Percentiles rank a stretch among this genome's conserved stretches.
These are phyloP conservation scores for Vidua macroura DNA, from an alignment of 2,113 vertebrate species.

Conservation along the genomic window DNA sequence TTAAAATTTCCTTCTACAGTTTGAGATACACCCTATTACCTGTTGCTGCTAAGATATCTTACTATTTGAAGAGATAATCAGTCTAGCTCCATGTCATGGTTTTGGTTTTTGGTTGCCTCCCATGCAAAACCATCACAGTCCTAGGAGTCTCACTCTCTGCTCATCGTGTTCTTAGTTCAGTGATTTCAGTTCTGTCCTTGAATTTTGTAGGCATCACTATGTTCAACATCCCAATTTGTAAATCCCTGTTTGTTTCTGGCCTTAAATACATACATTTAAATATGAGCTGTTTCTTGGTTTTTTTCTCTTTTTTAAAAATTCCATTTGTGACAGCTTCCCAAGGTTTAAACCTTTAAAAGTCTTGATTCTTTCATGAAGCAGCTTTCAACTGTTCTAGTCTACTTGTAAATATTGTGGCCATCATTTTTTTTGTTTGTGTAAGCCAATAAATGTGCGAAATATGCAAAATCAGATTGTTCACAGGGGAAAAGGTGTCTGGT, in stretches of 20 bases:
- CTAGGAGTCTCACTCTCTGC: neutral
- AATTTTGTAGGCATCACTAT: neutral
- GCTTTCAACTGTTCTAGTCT: neutral
- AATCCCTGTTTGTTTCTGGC: neutral
- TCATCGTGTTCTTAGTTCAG: neutral
- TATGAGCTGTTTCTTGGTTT: neutral
- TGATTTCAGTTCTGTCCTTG: neutral
- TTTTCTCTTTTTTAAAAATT: no score
- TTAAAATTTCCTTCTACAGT: neutral
- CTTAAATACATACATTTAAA: neutral
- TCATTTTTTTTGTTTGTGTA: neutral
- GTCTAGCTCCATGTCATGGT: neutral
- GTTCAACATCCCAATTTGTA: neutral
- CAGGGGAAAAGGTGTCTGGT: neutral
- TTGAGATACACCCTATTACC: neutral
- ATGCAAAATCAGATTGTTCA: neutral
- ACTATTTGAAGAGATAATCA: neutral
- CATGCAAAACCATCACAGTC: no score
- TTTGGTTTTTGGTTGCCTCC: no score
- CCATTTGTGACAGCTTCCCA: neutral
- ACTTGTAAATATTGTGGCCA: neutral
- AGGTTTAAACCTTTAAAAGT: neutral
- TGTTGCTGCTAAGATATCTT: neutral
- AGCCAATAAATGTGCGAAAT: neutral
- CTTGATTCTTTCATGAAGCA: neutral